Conservation (phyloP, 2,113 vertebrate genomes). For the Aptenodytes forsteri region DNA sequence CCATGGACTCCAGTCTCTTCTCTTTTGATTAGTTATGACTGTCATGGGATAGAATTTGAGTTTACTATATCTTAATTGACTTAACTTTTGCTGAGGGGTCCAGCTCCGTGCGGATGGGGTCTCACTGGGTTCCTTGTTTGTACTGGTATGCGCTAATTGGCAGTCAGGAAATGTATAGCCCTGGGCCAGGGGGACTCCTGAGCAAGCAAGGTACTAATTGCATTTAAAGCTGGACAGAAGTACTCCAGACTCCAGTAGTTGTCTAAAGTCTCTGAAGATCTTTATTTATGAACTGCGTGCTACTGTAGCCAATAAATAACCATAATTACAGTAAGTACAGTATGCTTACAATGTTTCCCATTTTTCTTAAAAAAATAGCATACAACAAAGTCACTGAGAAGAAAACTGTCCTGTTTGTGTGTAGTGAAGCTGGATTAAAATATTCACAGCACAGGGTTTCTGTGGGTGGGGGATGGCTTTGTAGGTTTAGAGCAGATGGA, state of each 20-base stretch:
- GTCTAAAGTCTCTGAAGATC: constrained; percentile 22
- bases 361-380: background rate
- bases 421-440: background rate
- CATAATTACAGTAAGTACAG: constrained; percentile 29
- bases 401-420: background rate
- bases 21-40: background rate
- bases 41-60: background rate
- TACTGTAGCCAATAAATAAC: constrained; percentile 60
- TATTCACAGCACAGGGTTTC: background rate
- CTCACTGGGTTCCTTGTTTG: background rate
- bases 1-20: background rate
- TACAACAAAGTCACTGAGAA: background rate
- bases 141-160: fast-evolving
- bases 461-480: background rate
- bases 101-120: fast-evolving
- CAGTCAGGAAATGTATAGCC: background rate
- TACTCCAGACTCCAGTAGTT: background rate
- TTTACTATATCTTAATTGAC: background rate
- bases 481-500: background rate
- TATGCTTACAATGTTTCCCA: background rate
- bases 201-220: background rate
- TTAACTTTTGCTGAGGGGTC: background rate
- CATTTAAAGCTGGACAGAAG: background rate
- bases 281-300: constrained; percentile 74
- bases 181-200: background rate